phyloP scores from a whole-genome alignment of 2,113 vertebrate species.

The Peromyscus leucopus region DNA sequence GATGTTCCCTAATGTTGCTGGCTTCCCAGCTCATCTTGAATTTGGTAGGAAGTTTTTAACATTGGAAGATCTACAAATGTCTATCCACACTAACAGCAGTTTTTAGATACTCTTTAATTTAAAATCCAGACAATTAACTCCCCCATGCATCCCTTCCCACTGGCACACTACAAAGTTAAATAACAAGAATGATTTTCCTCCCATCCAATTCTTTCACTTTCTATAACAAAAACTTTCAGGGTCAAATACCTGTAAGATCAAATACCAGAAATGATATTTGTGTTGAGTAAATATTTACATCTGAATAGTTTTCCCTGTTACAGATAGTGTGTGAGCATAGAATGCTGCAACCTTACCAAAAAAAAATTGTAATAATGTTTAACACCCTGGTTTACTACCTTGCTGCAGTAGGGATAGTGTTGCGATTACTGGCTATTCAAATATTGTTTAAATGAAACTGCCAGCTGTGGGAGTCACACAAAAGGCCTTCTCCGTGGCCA shows the following conservation, averaged over 20 bases:
- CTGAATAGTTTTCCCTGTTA: neutral
- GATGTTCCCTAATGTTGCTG: neutral
- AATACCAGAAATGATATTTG: slow-evolving; percentile 32
- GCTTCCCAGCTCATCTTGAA: slow-evolving; percentile 11
- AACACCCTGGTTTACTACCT: slow-evolving; percentile 67
- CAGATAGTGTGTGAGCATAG: neutral
- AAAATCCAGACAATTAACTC: neutral
- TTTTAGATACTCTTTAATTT: slow-evolving; percentile 2
- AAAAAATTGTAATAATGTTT: neutral
- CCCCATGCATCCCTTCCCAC: neutral
- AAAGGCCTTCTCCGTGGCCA: slow-evolving; percentile 83
- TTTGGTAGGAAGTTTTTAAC: neutral
- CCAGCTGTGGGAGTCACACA: slow-evolving; percentile 84
- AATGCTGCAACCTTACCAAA: slow-evolving; percentile 3
- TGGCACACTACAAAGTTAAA: neutral
- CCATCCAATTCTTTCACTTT: neutral
- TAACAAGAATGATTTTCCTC: neutral
- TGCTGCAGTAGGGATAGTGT: slow-evolving; percentile 69
- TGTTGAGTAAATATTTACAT: neutral
- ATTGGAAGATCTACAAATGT: neutral
- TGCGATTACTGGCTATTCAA: slow-evolving; percentile 77
- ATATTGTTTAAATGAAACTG: slow-evolving; percentile 83
- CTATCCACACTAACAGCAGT: neutral
- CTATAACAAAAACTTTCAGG: slow-evolving; percentile 35
- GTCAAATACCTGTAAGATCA: slow-evolving; percentile 34